A percentile compares a stretch with the other conserved stretches of the same genome.
phyloP scores from a whole-genome alignment of 1,140 invertebrate species.

The Propsilocerus akamusi region DNA sequence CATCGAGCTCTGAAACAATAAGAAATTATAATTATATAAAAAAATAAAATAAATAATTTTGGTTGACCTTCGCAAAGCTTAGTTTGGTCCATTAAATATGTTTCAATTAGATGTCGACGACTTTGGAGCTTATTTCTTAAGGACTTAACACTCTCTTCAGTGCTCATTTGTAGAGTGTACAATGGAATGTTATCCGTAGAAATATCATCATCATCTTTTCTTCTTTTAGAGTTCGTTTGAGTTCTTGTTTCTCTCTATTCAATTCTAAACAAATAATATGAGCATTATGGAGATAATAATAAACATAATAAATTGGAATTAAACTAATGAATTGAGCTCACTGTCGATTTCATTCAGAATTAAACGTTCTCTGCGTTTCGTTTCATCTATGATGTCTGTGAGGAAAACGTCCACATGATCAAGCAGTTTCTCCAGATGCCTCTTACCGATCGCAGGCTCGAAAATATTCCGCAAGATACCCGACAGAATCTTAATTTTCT shows the following conservation, averaged over 20 bases:
- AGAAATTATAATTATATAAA: no score
- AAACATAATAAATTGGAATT: no score
- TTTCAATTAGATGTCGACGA: not conserved
- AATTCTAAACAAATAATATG: not conserved
- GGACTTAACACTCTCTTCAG: not conserved
- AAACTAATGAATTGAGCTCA: not conserved
- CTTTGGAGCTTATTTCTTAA: not conserved
- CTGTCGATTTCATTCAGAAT: not conserved
- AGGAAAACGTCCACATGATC: not conserved
- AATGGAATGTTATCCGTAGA: not conserved
- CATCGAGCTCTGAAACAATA: constrained; percentile 15
- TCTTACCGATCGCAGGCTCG: not conserved
- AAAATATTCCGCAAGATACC: no score
- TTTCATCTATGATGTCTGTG: not conserved
- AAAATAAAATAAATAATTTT: no score
- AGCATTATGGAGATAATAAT: no score
- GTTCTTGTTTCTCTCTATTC: not conserved
- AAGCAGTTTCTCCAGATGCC: not conserved
- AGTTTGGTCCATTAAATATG: not conserved
- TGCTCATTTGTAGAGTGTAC: not conserved
- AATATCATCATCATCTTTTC: not conserved
- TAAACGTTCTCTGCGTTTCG: not conserved
- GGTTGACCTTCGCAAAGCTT: not conserved
- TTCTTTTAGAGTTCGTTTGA: not conserved
- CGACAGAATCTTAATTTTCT: no score